Evolutionary conservation across 2,113 vertebrate genomes (phyloP).

Genomic region (Misgurnus anguillicaudatus): DNA sequence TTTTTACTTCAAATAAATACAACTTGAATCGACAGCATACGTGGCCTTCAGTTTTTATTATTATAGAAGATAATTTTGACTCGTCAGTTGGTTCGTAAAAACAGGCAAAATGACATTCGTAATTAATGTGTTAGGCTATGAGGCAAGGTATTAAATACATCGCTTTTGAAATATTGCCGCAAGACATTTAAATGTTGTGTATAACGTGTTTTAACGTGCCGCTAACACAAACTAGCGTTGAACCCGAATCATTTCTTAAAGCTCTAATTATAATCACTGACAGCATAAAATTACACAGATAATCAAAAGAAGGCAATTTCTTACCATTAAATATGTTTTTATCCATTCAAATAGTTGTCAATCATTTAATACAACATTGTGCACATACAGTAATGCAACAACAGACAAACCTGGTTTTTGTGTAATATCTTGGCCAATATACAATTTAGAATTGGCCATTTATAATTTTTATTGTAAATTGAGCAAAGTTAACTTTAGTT

Average conservation of each 20-base stretch:
- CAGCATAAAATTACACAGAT: background rate
- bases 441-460: background rate
- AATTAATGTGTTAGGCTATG: too few species aligned
- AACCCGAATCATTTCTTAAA: background rate
- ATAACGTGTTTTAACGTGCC: background rate
- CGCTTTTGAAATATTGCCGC: background rate
- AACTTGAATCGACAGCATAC: too few species aligned
- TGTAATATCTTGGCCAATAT: background rate
- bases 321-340: background rate
- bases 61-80: background rate
- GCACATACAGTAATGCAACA: background rate
- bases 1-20: background rate
- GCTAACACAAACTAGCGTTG: too few species aligned
- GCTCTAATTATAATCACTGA: background rate
- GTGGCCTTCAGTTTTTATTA: too few species aligned
- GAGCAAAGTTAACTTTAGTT: background rate
- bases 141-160: background rate
- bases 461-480: too few species aligned
- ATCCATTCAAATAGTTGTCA: conserved; percentile 12
- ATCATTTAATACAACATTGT: background rate
- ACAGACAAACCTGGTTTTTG: background rate
- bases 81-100: background rate
- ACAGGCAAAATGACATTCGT: background rate
- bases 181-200: background rate
- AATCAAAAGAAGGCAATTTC: background rate